phyloP scores from a whole-genome alignment of 2,113 vertebrate genomes.

The Brienomyrus brachyistius region DNA sequence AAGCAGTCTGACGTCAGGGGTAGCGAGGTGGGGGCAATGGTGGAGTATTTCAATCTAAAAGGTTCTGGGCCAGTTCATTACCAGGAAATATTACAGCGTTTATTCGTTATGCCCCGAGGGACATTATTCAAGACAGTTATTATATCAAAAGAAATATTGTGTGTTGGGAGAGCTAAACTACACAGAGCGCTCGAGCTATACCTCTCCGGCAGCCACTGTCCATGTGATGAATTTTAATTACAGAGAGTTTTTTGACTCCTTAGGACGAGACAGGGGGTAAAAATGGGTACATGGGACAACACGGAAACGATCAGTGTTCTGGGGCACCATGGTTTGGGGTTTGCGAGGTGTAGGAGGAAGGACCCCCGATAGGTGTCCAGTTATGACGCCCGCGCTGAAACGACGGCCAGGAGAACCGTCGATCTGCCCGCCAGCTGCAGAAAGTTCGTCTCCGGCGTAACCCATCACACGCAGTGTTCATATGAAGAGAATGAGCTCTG shows the following conservation, averaged over 20 bases:
- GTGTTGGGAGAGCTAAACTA: background rate
- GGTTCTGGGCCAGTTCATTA: slow-evolving; percentile 57
- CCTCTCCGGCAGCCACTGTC: background rate
- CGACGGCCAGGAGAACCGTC: background rate
- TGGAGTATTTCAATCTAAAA: slow-evolving; percentile 22
- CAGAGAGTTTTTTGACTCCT: background rate
- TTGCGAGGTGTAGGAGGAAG: background rate
- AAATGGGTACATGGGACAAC: background rate
- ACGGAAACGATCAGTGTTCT: too few species aligned
- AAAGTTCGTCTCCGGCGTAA: background rate
- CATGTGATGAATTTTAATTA: slow-evolving; percentile 1
- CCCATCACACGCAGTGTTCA: background rate
- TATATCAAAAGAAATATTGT: slow-evolving; percentile 14
- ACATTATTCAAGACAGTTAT: slow-evolving; percentile 13
- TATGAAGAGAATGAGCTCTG: background rate
- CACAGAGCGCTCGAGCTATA: background rate
- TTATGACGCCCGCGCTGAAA: background rate
- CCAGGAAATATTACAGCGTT: slow-evolving; percentile 53
- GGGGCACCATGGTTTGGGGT: background rate
- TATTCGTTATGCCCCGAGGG: slow-evolving; percentile 32
- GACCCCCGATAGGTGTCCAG: background rate
- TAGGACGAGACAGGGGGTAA: background rate
- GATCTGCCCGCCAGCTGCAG: background rate
- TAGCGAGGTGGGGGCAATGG: slow-evolving; percentile 35
- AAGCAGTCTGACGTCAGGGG: background rate